Base-by-base conservation (phyloP, 2,797 vertebrate species). In the Darevskia nairensis region DNA sequence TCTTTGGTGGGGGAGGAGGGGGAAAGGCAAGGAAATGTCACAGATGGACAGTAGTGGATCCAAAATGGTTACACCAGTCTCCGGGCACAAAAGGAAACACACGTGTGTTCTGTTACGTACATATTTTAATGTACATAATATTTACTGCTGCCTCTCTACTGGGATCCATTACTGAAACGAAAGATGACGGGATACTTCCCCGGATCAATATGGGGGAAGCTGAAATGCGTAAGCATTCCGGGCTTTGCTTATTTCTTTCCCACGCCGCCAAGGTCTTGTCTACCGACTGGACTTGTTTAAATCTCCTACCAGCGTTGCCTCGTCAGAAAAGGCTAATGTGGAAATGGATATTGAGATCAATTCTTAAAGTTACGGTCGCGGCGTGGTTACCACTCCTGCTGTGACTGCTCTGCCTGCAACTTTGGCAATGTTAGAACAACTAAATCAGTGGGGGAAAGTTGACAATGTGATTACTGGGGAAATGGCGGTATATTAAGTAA, bases 41-140 rank as follows among this genome's bases (percentile, higher is more conserved):
- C 93, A 89, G 88, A 92, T 89, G 86, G 92, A 29, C 94, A 95
- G 94, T 94, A 96, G 93, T 97, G 96, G 96, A 96, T 91, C 95
- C 95, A 94, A 91, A 90, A 66, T 89, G 3, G 4, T 27, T n/a
- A 50, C 8, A 13, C 17, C 23, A 4, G 87, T 87, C 90, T 27
- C 27, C 88, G 25, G 35, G 35, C 35, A 35, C 35, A 50, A 82
- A 89, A 91, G 86, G 41, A 77, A 91, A 77, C 2, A 19, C 4
- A 11, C 8, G 3, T 13, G 27, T 35, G 21, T 61, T 23, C 32
- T 50, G 32, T 59, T 29, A 66, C 46, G 41, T 46, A 75, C 23
- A 32, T 75, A 61, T 71, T 19, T 32, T 39, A 72, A 25, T 55
- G 50, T 15, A 55, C 50, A 55, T 55, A 55, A 55, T 55, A 71